These are phyloP conservation scores for Orussus abietinus DNA, from an alignment of 1,140 invertebrate genomes.

Conservation along the genomic window DNA sequence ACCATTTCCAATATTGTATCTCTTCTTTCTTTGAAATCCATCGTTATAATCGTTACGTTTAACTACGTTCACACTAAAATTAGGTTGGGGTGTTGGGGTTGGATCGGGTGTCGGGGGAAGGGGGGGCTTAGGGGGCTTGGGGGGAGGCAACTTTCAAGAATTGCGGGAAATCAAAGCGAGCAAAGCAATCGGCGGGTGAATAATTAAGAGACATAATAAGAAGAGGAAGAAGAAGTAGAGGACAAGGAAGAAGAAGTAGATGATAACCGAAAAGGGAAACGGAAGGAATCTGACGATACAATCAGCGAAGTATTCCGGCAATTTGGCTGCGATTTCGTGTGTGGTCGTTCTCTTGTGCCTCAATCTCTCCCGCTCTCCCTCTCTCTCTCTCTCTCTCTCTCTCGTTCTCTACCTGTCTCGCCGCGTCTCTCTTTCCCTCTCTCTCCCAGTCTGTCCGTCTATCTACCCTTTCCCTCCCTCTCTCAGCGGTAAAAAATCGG, in stretches of 20 bases:
- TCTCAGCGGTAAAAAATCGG: no score
- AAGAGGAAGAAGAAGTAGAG: no score
- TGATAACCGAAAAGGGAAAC: no score
- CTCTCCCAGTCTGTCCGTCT: conserved; percentile 50
- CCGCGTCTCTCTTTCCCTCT: conserved; percentile 36
- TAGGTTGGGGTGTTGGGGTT: no score
- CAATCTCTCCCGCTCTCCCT: conserved; percentile 17
- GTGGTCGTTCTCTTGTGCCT: no score
- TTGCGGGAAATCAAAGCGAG: conserved; percentile 43
- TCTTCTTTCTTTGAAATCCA: conserved; percentile 46
- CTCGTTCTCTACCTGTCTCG: conserved; percentile 23
- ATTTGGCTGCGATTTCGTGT: no score
- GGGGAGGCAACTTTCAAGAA: conserved; percentile 24
- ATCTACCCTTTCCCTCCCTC: conserved; percentile 40
- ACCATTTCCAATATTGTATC: conserved; percentile 45
- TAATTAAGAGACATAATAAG: conserved; percentile 44
- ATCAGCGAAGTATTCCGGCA: no score
- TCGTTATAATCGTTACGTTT: conserved; percentile 53
- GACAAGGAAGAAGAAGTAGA: no score
- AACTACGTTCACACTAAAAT: conserved; percentile 61
- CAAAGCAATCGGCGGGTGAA: conserved; percentile 46
- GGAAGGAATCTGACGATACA: no score
- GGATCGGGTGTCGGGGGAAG: no score
- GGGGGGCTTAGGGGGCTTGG: conserved; percentile 37
- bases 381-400: conserved; percentile 47